Evolutionary conservation across 2,797 vertebrate genomes (phyloP).

Genomic region (Tiaroga cobitis): DNA sequence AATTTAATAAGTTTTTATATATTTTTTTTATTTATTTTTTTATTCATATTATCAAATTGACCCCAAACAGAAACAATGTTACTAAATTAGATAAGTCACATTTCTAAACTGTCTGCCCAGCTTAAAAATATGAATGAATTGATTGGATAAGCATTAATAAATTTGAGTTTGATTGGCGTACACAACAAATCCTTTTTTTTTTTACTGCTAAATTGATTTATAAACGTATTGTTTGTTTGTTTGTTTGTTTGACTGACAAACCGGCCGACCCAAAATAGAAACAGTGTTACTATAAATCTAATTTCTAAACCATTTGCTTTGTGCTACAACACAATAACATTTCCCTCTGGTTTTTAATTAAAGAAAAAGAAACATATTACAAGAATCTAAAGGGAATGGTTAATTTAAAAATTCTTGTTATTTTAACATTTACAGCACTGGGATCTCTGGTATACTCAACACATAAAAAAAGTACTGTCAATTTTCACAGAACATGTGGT

Average conservation of each 20-base stretch:
- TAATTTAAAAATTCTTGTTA: background rate
- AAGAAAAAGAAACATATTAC: background rate
- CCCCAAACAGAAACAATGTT: background rate
- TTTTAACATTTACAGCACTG: slow-evolving; percentile 2
- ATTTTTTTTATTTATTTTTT: background rate
- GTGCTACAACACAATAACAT: background rate
- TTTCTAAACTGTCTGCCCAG: background rate
- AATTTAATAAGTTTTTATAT: too few relatives aligned
- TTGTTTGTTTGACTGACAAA: background rate
- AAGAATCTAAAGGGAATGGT: background rate
- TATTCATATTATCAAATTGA: background rate
- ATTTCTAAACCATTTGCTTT: background rate
- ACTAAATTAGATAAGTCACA: background rate
- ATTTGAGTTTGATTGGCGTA: background rate
- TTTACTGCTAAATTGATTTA: background rate
- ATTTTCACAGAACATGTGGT: background rate
- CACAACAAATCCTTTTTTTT: background rate
- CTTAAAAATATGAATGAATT: background rate
- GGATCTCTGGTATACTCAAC: background rate
- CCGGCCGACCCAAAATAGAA: background rate
- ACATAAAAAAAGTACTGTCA: background rate
- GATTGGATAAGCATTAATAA: background rate
- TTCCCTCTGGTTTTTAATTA: background rate
- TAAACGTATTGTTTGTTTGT: background rate
- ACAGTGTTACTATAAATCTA: background rate